Conservation (phyloP, 2,113 vertebrate species). For the Butorides virescens region DNA sequence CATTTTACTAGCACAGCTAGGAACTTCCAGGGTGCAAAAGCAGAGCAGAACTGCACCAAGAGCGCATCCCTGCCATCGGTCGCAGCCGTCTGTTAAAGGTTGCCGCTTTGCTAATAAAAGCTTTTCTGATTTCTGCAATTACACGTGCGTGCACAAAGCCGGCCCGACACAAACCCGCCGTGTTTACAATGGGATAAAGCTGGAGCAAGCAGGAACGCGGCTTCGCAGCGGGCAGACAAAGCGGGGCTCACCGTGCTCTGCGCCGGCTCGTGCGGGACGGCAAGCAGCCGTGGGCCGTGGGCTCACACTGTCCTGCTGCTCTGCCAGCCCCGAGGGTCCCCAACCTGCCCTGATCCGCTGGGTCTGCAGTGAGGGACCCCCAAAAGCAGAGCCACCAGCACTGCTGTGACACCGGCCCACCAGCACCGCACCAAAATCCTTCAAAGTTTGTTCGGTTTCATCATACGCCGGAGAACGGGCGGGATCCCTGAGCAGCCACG, state of each 20-base stretch:
- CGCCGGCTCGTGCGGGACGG: neutral
- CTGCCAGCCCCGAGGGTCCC: neutral
- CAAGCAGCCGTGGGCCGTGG: rapidly evolving
- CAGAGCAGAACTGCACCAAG: neutral
- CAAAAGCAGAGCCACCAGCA: neutral
- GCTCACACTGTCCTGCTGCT: neutral
- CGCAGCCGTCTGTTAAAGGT: rapidly evolving
- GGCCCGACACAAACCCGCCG: neutral
- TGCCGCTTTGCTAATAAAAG: neutral
- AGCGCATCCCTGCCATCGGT: rapidly evolving
- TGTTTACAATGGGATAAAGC: neutral
- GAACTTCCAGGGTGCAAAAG: neutral
- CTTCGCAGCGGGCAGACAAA: neutral
- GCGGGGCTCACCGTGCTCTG: neutral
- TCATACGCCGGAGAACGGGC: rapidly evolving
- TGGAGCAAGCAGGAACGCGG: neutral
- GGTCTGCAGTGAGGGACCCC: neutral
- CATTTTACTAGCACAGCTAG: rapidly evolving
- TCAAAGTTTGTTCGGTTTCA: neutral
- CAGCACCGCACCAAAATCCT: neutral
- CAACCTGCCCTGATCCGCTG: rapidly evolving
- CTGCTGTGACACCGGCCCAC: rapidly evolving
- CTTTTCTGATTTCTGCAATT: neutral
- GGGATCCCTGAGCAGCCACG: rapidly evolving
- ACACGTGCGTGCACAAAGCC: neutral